Evolutionary conservation across 2,113 vertebrate species (phyloP), one percentile per base, ranked within the genome.

Genomic region (Paralichthys olivaceus): DNA sequence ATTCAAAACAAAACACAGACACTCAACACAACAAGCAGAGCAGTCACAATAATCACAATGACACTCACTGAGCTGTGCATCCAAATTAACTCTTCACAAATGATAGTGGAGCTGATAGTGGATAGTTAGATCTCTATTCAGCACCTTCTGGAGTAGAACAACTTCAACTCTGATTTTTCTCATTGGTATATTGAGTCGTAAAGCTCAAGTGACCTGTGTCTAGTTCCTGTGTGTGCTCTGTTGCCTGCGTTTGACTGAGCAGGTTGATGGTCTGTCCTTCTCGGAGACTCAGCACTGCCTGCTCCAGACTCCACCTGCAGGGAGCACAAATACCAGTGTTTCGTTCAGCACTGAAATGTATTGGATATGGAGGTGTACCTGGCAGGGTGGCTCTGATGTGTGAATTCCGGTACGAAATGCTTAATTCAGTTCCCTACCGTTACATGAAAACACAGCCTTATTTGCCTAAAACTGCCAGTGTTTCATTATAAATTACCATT

Each of bases 261-360:
- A 91, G 75, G 69, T 86, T 20, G 1, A 91, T 70, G 26, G 4
- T 75, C 7, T 68, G 29, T 61, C 81, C 85, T 32, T 88, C 87
- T 12, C 47, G 20, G 23, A 91, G 66, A 51, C 57, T 55, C 26
- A 91, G 75, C 1, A 83, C 72, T 0, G 81, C 87, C 56, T 70
- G 69, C 34, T 73, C 73, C 72, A 91, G 63, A 56, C 26, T 60
- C 89, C 89, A 91, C 11, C 89, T 91, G 77, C 26, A 71, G 32
- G 8, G 1, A 49, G 3, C 22, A 37, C 17, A 23, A 32, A 47
- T 15, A 49, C 6, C 17, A 20, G 17, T 28, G 1, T 13, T 43
- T 15, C 13, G 13, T 43, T 11, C 40, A 43, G 14, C 40, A 12
- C 12, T 15, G 40, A 43, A 43, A 43, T 12, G 40, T 43, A 15